phyloP scores from a whole-genome alignment of 2,888 invertebrate genomes.

The Habroteleia sp. region DNA sequence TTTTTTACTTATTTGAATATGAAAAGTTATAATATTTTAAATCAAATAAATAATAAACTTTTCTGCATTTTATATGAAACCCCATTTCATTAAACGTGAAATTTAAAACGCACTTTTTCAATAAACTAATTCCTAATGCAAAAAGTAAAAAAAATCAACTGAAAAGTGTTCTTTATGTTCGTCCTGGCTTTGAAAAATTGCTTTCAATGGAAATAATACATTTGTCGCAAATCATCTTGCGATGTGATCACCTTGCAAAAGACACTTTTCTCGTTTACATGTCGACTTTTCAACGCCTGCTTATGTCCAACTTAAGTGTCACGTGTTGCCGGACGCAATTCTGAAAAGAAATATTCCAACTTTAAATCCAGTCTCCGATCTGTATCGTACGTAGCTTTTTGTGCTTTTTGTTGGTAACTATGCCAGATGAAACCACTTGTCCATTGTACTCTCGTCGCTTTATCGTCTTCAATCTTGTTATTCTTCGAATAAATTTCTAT shows the following conservation, averaged over 20 bases:
- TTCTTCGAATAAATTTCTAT: conserved; percentile 41
- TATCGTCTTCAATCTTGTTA: conserved; percentile 47
- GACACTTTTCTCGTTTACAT: conserved; percentile 5
- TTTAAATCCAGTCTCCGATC: not conserved
- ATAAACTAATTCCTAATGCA: too few relatives aligned
- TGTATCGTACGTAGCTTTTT: conserved; percentile 23
- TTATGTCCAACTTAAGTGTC: conserved; percentile 1
- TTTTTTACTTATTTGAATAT: too few relatives aligned
- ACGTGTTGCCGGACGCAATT: not conserved
- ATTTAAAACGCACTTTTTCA: too few relatives aligned
- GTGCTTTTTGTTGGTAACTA: conserved; percentile 45
- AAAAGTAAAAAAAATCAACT: too few relatives aligned
- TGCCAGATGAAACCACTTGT: conserved; percentile 44
- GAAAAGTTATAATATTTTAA: too few relatives aligned
- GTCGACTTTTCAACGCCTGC: conserved; percentile 17
- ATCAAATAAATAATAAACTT: too few relatives aligned
- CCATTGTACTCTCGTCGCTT: conserved; percentile 44
- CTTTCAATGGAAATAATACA: not conserved
- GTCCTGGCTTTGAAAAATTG: not conserved
- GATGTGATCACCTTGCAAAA: not conserved
- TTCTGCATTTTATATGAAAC: too few relatives aligned
- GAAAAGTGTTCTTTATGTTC: not conserved
- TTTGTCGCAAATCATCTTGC: not conserved
- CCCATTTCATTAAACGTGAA: too few relatives aligned
- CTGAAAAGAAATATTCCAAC: conserved; percentile 9